Conservation (phyloP, 2,888 invertebrate genomes). For the Punctoribates punctum region DNA sequence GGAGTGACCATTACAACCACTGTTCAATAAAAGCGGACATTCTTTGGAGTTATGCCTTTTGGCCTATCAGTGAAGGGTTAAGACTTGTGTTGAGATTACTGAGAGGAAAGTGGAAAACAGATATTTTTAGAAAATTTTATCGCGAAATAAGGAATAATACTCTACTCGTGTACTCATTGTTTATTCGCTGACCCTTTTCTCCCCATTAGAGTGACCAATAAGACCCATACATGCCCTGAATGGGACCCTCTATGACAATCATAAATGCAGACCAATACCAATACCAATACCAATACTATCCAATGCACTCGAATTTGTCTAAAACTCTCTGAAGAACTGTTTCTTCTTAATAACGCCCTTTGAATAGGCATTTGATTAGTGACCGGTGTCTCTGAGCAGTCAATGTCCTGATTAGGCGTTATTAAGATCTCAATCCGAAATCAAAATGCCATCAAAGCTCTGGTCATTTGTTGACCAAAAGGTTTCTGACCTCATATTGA, state of each 20-base stretch:
- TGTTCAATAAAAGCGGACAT: slow-evolving; percentile 10
- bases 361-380: slow-evolving; percentile 25
- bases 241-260: neutral
- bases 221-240: neutral
- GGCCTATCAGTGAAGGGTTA: neutral
- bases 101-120: neutral
- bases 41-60: neutral
- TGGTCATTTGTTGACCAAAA: neutral
- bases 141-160: neutral
- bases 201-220: slow-evolving; percentile 4
- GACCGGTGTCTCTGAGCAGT: neutral
- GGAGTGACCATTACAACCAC: neutral
- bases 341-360: slow-evolving; percentile 6
- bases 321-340: neutral
- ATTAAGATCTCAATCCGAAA: neutral
- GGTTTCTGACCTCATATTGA: neutral
- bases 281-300: neutral
- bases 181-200: slow-evolving; percentile 17
- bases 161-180: slow-evolving; percentile 6
- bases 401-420: neutral
- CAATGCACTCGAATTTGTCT: slow-evolving; percentile 21
- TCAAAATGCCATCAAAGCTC: neutral
- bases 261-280: neutral
- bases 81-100: neutral
- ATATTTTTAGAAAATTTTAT: slow-evolving; percentile 16